A percentile compares a stretch with the other conserved stretches of the same genome.
Evolutionary conservation across 1,140 invertebrate species (phyloP).

Genomic region (Venustaconcha ellipsiformis): DNA sequence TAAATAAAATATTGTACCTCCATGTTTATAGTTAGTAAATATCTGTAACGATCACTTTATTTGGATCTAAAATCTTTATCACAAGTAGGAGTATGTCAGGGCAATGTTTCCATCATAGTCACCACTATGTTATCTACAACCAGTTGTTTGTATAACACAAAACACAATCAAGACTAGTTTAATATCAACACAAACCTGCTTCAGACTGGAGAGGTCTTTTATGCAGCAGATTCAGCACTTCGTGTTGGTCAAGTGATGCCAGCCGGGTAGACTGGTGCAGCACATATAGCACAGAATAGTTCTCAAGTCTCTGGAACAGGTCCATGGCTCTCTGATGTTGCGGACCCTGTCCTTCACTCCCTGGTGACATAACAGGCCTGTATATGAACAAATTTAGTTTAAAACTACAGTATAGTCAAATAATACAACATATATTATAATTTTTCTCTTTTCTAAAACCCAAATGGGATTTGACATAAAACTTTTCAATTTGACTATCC

Average conservation of each 20-base stretch:
- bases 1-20: too few relatives aligned
- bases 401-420: background rate
- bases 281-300: slow-evolving; percentile 64
- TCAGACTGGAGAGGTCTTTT: slow-evolving; percentile 45
- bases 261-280: slow-evolving; percentile 60
- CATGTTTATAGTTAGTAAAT: too few relatives aligned
- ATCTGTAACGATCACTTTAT: too few relatives aligned
- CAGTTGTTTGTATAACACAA: too few relatives aligned
- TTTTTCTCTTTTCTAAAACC: too few relatives aligned
- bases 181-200: slow-evolving; percentile 5
- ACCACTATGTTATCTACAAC: too few relatives aligned
- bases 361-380: slow-evolving; percentile 49
- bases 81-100: background rate
- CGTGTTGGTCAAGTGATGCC: slow-evolving; percentile 50
- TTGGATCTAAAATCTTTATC: background rate
- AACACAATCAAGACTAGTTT: background rate
- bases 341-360: slow-evolving; percentile 26
- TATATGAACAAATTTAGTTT: slow-evolving; percentile 15
- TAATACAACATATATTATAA: too few relatives aligned
- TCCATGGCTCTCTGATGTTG: slow-evolving; percentile 50
- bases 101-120: background rate
- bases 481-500: too few relatives aligned
- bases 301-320: slow-evolving; percentile 60
- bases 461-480: too few relatives aligned
- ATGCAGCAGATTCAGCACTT: slow-evolving; percentile 58